Evolutionary conservation across 2,797 vertebrate species (phyloP), one percentile per base, ranked within the genome.

Genomic region (Gymnoscopelus braueri): DNA sequence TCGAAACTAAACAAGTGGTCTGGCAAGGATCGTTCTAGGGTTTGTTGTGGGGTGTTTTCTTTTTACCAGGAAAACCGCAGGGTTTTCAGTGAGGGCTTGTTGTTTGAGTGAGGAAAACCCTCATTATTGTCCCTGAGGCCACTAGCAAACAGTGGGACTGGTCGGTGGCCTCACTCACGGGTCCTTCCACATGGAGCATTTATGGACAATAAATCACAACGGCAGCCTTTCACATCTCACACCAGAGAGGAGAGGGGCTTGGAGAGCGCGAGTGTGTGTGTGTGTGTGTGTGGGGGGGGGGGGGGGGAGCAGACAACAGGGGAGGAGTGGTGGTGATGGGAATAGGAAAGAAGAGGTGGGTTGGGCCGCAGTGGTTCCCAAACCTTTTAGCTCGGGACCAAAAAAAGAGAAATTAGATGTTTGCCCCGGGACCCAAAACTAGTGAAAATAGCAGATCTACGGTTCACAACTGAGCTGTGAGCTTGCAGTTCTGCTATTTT

Each of bases 151-250:
- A 92, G 80, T 71, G 71, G 83, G 79, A 72, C 63, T 64, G 78
- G 82, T 85, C 81, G 39, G 76, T 29, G 26, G 26, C 26, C 26
- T 29, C 26, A 29, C 82, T 88, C 78, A 75, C 79, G 71, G 83
- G 65, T 19, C 66, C 79, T 76, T 77, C 82, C 80, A 78, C 86
- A 89, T 87, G 83, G 81, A 82, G 83, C 85, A 85, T 94, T 94
- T 90, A 91, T 91, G 80, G 88, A 91, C 90, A 92, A 91, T 93
- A 88, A 93, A 94, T 91, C 91, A 88, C 80, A 83, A 83, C 67
- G 65, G 67, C 77, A 80, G 87, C 86, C 87, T 87, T 91, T 88
- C 80, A 81, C 82, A 81, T 85, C 83, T 64, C 80, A 72, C 72
- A 44, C 26, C 26, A 79, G 74, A 85, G 77, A 74, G 68, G 55